Base-by-base conservation (phyloP, 2,888 invertebrate species). In the Stenoptilia bipunctidactyla region DNA sequence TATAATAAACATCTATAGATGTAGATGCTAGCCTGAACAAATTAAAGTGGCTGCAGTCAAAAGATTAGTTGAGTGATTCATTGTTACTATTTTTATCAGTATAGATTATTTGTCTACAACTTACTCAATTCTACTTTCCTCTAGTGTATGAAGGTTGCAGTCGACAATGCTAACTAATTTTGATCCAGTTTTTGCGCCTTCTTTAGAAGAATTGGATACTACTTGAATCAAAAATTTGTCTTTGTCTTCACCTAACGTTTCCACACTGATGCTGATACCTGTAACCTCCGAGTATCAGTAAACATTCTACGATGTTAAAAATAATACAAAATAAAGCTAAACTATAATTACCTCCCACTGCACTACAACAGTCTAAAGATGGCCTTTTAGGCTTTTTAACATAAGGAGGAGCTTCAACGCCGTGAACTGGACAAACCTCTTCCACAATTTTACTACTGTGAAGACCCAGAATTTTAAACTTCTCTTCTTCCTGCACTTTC, bases 101-200 rank as follows among this genome's bases (percentile, higher is more conserved):
- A n/a, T n/a, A n/a, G n/a, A n/a, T n/a, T n/a, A n/a, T n/a, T n/a
- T n/a, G n/a, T n/a, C n/a, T n/a, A n/a, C n/a, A n/a, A n/a, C 68
- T 73, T 59, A 86, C 87, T 86, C 86, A 27, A 70, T 79, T 66
- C 89, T 80, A 53, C 87, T 87, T 61, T 90, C 89, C 75, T 89
- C 88, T 61, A 89, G 75, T 10, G 88, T 89, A 48, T 88, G 88
- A 40, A 89, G 71, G 52, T 87, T 85, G 45, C 75, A 68, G 49
- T 88, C 87, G 43, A 87, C 65, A 62, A 88, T 88, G 49, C 87
- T 82, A 38, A 88, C 85, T 42, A 89, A 73, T 51, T 86, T 86
- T 9, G 87, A 85, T 9, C 88, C 87, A 41, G 84, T 85, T 55
- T 86, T 86, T 41, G 73, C 76, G 27, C 84, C 86, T 53, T 86